Conservation (phyloP, 2,113 vertebrate genomes). For the Melanotaenia duboulayi region DNA sequence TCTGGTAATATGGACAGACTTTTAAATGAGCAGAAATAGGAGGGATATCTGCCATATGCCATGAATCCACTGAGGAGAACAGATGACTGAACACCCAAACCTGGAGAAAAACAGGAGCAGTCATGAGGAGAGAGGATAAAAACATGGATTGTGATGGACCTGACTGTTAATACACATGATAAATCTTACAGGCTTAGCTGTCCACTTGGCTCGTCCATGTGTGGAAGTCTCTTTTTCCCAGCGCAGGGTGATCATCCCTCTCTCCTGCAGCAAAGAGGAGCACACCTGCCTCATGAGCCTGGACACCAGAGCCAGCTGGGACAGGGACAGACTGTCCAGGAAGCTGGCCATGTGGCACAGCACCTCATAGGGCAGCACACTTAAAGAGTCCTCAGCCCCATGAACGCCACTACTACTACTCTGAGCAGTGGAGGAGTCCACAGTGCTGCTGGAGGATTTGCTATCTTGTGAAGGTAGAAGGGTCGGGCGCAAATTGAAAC, state of each 20-base stretch:
- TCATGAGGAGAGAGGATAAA: neutral
- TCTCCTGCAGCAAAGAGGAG: conserved; percentile 89
- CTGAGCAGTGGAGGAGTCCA: conserved; percentile 8
- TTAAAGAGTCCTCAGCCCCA: conserved; percentile 83
- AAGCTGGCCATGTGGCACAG: conserved; percentile 91
- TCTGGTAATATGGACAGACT: conserved; percentile 88
- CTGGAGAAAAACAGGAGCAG: conserved; percentile 54
- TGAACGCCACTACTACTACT: conserved; percentile 30
- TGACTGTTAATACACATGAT: neutral
- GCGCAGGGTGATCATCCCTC: conserved; percentile 92
- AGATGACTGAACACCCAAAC: conserved; percentile 93
- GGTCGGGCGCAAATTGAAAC: conserved; percentile 90
- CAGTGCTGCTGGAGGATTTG: conserved; percentile 3
- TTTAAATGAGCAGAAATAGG: conserved; percentile 91
- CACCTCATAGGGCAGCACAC: conserved; percentile 90
- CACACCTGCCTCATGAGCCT: conserved; percentile 91
- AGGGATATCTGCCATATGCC: conserved; percentile 79
- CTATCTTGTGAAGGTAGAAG: conserved; percentile 69
- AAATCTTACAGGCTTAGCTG: conserved; percentile 63
- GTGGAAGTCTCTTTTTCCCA: conserved; percentile 90
- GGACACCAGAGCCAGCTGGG: conserved; percentile 93
- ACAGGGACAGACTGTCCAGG: conserved; percentile 93
- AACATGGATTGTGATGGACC: conserved; percentile 5
- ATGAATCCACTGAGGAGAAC: conserved; percentile 87
- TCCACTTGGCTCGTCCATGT: conserved; percentile 88